These are phyloP conservation scores for Apotomis turbidana DNA, from an alignment of 2,888 invertebrate genomes.

Conservation along the genomic window DNA sequence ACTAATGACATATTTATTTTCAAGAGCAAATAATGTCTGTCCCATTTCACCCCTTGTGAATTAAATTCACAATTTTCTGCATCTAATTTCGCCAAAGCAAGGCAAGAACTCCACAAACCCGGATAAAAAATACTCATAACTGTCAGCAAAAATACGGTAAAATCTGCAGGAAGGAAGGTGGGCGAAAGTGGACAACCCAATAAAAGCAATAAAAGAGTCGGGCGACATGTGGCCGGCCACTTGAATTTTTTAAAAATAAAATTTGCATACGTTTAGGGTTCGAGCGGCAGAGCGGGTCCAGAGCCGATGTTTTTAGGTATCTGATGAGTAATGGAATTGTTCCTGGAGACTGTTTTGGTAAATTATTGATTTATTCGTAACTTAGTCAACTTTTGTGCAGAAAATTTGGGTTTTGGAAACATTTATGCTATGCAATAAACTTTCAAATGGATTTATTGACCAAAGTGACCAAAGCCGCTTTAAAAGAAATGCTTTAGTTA, in stretches of 20 bases:
- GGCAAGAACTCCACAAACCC: slow-evolving; percentile 7
- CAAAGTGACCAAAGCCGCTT: too few species aligned
- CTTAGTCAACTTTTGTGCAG: too few species aligned
- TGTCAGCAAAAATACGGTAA: slow-evolving; percentile 33
- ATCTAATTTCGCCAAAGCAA: slow-evolving; percentile 13
- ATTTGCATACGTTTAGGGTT: slow-evolving; percentile 77
- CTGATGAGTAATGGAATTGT: slow-evolving; percentile 3
- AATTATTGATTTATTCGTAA: not conserved
- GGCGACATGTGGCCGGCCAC: slow-evolving; percentile 76
- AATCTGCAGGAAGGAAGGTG: slow-evolving; percentile 39
- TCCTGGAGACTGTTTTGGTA: not conserved
- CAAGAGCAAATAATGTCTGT: not conserved
- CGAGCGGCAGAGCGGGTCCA: slow-evolving; percentile 39
- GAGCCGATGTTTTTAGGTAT: not conserved
- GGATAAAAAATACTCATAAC: slow-evolving; percentile 33
- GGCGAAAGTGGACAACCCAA: slow-evolving; percentile 48
- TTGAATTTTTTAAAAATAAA: slow-evolving; percentile 80
- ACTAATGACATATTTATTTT: not conserved
- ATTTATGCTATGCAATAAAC: too few species aligned
- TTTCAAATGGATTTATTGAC: too few species aligned
- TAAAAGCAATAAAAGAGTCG: slow-evolving; percentile 61
- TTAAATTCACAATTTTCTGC: not conserved
- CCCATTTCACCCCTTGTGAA: not conserved
- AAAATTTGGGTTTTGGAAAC: too few species aligned
- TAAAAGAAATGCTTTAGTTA: too few species aligned